Conservation (phyloP, 2,888 invertebrate species). For the Phasia obesa region DNA sequence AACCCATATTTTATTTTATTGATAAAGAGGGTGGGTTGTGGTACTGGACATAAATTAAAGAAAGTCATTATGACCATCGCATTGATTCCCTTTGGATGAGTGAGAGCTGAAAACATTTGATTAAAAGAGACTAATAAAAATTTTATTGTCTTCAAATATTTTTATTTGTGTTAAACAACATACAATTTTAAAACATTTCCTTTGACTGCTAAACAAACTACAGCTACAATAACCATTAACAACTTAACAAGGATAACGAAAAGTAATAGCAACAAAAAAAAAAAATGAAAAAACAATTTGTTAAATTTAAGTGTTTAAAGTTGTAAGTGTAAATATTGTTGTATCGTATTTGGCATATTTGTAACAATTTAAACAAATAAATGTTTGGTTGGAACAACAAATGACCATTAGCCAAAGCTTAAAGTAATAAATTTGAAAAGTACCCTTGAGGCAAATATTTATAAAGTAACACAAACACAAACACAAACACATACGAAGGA, state of each 20-base stretch:
- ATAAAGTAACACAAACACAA: conserved; percentile 28
- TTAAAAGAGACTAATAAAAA: conserved; percentile 25
- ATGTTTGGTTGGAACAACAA: conserved; percentile 64
- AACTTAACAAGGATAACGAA: conserved; percentile 39
- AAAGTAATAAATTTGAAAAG: conserved; percentile 79
- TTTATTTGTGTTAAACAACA: conserved; percentile 9
- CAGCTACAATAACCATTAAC: conserved; percentile 48
- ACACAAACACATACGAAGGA: background rate
- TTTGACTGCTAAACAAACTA: conserved; percentile 23
- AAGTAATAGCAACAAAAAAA: conserved; percentile 21
- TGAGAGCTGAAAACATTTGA: background rate
- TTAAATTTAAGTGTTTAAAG: conserved; percentile 28
- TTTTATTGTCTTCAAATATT: conserved; percentile 45
- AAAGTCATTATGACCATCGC: too few species aligned
- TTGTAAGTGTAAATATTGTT: conserved; percentile 18
- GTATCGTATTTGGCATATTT: conserved; percentile 38
- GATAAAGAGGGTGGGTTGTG: too few species aligned
- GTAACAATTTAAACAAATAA: conserved; percentile 64
- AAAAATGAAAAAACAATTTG: conserved; percentile 42
- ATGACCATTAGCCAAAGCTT: conserved; percentile 73
- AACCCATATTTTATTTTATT: too few species aligned
- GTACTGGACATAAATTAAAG: too few species aligned
- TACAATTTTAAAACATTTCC: conserved; percentile 58
- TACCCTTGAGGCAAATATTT: conserved; percentile 80
- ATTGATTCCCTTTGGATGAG: background rate